phyloP scores from a whole-genome alignment of 2,888 invertebrate species.

The Chalcis sispes region DNA sequence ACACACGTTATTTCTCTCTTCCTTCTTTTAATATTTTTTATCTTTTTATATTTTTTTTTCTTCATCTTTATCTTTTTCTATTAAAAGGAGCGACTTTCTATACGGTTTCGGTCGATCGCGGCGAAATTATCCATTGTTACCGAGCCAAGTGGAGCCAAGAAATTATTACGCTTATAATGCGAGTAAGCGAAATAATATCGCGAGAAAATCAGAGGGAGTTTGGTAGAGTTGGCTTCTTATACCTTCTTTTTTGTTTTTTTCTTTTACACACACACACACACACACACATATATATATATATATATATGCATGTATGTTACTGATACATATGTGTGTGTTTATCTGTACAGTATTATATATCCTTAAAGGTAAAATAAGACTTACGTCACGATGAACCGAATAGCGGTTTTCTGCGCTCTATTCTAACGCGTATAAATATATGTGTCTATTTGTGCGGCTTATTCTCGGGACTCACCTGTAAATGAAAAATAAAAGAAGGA shows the following conservation, averaged over 20 bases:
- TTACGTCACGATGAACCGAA: constrained; percentile 38
- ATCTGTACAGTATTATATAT: background rate
- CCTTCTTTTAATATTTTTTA: too few relatives aligned
- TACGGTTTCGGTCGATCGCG: constrained; percentile 41
- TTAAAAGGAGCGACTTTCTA: background rate
- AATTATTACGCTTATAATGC: constrained; percentile 39
- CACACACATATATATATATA: background rate
- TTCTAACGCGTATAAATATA: too few relatives aligned
- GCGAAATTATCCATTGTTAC: constrained; percentile 50
- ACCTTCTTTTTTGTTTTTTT: background rate
- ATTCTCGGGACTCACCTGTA: constrained; percentile 40
- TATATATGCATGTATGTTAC: too few relatives aligned
- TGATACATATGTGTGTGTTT: too few relatives aligned
- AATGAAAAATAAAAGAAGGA: constrained; percentile 19
- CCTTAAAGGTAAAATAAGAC: constrained; percentile 3
- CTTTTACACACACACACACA: background rate
- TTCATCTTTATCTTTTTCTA: background rate
- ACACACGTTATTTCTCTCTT: too few relatives aligned
- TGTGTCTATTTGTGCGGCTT: too few relatives aligned
- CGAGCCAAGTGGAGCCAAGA: background rate
- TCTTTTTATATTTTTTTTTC: too few relatives aligned
- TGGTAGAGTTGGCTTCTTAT: background rate
- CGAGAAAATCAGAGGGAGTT: constrained; percentile 37
- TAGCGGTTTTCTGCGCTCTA: constrained; percentile 8
- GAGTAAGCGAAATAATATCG: constrained; percentile 36